Evolutionary conservation across 2,888 invertebrate species (phyloP), one percentile per base, ranked within the genome.

Genomic region (Ischnus inquisitorius): DNA sequence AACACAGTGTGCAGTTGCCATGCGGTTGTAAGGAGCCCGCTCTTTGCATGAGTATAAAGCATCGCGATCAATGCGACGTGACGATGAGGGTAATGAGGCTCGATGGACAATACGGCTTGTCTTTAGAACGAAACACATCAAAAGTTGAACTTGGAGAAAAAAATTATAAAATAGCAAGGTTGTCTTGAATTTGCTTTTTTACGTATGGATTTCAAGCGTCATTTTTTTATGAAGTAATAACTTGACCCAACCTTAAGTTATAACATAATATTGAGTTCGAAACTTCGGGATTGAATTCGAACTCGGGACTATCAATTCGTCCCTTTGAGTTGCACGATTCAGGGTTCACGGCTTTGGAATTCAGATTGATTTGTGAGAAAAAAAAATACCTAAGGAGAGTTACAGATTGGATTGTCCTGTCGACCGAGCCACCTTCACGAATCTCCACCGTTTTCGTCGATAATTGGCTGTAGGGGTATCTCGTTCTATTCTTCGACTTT

Each of bases 321-420:
- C 16, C 3, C 2, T 46, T 46, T 46, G 8, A 39, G 16, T 19
- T 64, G 16, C 39, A 39, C 10, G 39, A 39, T n/a, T 46, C 25
- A 19, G n/a, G 48, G n/a, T 22, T 34, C 41, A 8, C 43, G 57
- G 39, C 39, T 5, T 57, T 12, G 12, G 2, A 22, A 22, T 19
- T 3, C 22, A 34, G 64, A 48, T 67, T n/a, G 54, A 65, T 28
- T n/a, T 10, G 28, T 12, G 60, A 41, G 3, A 60, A 60, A 46
- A n/a, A 14, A 76, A 60, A 43, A 46, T n/a, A n/a, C 12, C 14
- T 2, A 46, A 67, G 54, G 60, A 14, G 28, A 22, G 12, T 60
- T 46, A 65, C 48, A 76, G 19, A 69, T 75, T 62, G 57, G 76
- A 83, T 76, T 76, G 71, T 83, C 65, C 57, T 41, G 71, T 65